Evolutionary conservation across 2,888 invertebrate species (phyloP).

Genomic region (Plagodis pulveraria): DNA sequence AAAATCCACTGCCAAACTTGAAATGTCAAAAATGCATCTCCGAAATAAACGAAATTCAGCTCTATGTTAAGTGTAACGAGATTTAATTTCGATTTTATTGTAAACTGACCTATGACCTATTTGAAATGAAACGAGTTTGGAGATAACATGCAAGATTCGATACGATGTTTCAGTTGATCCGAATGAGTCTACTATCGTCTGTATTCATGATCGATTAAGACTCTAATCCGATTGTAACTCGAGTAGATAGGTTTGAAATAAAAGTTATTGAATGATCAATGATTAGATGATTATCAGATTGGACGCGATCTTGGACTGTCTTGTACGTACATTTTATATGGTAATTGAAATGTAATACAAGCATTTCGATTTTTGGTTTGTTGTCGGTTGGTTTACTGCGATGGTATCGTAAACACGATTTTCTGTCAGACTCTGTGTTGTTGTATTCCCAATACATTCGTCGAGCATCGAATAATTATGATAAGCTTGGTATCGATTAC

Average conservation of each 20-base stretch:
- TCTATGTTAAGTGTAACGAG: slow-evolving; percentile 41
- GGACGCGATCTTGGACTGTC: slow-evolving; percentile 68
- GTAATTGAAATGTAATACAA: slow-evolving; percentile 83
- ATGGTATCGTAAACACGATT: slow-evolving; percentile 48
- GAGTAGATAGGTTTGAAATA: slow-evolving; percentile 64
- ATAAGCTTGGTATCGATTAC: slow-evolving; percentile 66
- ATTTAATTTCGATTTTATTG: slow-evolving; percentile 50
- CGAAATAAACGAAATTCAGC: slow-evolving; percentile 39
- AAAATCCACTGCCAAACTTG: slow-evolving; percentile 43
- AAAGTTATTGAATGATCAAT: slow-evolving; percentile 81
- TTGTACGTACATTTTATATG: slow-evolving; percentile 79
- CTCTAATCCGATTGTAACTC: slow-evolving; percentile 45
- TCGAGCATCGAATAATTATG: slow-evolving; percentile 60
- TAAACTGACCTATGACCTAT: slow-evolving; percentile 54
- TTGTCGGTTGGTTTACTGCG: slow-evolving; percentile 71
- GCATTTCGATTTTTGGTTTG: slow-evolving; percentile 69
- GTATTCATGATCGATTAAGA: slow-evolving; percentile 51
- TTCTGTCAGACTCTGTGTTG: slow-evolving; percentile 47
- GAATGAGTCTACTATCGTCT: slow-evolving; percentile 53
- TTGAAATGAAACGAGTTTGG: slow-evolving; percentile 61
- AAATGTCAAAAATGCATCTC: slow-evolving; percentile 47
- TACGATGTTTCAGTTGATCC: slow-evolving; percentile 58
- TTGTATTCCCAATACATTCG: slow-evolving; percentile 32
- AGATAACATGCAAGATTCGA: slow-evolving; percentile 72
- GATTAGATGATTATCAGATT: slow-evolving; percentile 83